These are phyloP conservation scores for Paramisgurnus dabryanus DNA, from an alignment of 2,113 vertebrate species.

Conservation along the genomic window DNA sequence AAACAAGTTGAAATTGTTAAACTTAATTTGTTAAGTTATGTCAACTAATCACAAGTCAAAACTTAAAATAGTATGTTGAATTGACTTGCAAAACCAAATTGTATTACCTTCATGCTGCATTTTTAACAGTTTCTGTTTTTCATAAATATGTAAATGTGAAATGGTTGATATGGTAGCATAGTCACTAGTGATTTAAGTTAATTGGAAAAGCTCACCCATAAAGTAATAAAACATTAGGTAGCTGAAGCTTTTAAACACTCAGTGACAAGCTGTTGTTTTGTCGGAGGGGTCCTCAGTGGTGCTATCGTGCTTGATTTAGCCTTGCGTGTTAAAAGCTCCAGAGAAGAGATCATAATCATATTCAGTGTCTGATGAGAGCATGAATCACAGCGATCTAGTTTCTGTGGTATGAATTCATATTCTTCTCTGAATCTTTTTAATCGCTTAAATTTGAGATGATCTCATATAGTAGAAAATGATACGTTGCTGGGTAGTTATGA, in stretches of 20 bases:
- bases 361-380: slow-evolving; percentile 37
- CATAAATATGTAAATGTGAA: background rate
- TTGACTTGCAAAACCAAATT: too few species aligned
- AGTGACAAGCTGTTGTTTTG: slow-evolving; percentile 14
- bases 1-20: too few species aligned
- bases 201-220: background rate
- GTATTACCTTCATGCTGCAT: too few species aligned
- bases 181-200: slow-evolving; percentile 6
- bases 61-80: too few species aligned
- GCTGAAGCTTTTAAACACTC: slow-evolving; percentile 6
- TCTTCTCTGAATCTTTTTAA: slow-evolving; percentile 24
- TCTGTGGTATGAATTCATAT: slow-evolving; percentile 7
- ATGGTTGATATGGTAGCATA: background rate
- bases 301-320: slow-evolving; percentile 34
- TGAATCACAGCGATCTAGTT: slow-evolving; percentile 26
- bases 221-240: slow-evolving; percentile 3
- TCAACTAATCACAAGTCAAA: too few species aligned
- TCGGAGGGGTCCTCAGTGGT: slow-evolving; percentile 12
- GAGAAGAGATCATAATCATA: slow-evolving; percentile 37
- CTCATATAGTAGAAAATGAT: background rate
- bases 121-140: background rate
- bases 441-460: slow-evolving; percentile 1
- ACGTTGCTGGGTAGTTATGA: background rate
- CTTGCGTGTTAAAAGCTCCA: slow-evolving; percentile 3
- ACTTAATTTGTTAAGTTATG: too few species aligned